Evolutionary conservation across 2,888 invertebrate genomes (phyloP), one percentile per base, ranked within the genome.

Genomic region (Nyleta sp.): DNA sequence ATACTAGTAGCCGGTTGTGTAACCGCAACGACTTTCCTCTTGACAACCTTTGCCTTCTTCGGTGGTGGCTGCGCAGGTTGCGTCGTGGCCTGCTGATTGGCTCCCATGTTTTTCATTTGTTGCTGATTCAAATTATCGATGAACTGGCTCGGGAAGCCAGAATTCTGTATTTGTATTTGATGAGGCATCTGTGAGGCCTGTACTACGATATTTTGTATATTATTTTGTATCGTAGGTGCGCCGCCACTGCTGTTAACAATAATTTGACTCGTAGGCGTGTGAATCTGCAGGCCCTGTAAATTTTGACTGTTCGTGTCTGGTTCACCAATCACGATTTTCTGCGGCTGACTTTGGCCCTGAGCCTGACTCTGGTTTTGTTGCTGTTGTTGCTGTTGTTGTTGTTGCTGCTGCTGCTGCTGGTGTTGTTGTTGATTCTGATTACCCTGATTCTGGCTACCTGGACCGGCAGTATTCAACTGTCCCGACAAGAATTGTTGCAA

Each of bases 171-270:
- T 76, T 90, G 91, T 79, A 91, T 90, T 33, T 89, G 89, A 59
- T 90, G 90, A 0, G 90, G 90, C 84, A 91, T 88, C 71, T 90
- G 90, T 2, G 90, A 88, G 0, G 91, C 91, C 80, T 91, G 91
- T 1, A 91, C 90, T 4, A 91, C 91, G 48, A 91, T 91, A 59
- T 91, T 91, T 46, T 90, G 91, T 57, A 91, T 91, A 60, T 91
- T 91, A 68, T 91, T 91, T 71, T 91, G 91, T 74, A 91, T 91
- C 1, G 91, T 91, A 20, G 91, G 91, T 7, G 89, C 90, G 5
- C 90, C 90, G 13, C 90, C 90, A 18, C 90, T 90, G 79, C 90
- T 91, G 60, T 91, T 91, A 0, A 91, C 91, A 71, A 91, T 91
- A 64, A 91, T 91, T 55, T 91, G 91, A 84, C 91, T 90, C 2